Evolutionary conservation across 2,888 invertebrate genomes (phyloP), one percentile per base, ranked within the genome.

Genomic region (Luffia ferchaultella): DNA sequence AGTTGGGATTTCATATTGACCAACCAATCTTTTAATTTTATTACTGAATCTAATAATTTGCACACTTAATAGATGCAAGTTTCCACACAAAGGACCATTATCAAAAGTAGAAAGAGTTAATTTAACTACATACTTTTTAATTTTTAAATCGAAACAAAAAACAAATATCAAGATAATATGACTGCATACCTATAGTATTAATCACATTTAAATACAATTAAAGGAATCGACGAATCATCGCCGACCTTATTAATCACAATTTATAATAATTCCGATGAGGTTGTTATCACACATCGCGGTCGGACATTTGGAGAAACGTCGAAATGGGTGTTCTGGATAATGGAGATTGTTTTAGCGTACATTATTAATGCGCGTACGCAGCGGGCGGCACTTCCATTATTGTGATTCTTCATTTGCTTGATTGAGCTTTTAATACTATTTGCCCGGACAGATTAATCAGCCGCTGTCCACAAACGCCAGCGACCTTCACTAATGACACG

Each of bases 361-460:
- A 83, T 83, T 78, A 82, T 82, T 82, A 83, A 83, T 82, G 80
- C 83, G 79, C 80, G 65, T 70, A 80, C 80, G 82, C 80, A 82
- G 67, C 67, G 72, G 76, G 68, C 67, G 72, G 65, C 68, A 64
- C 69, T 68, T 79, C 67, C 79, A 80, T 83, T 80, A 83, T 79
- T 74, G 76, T 76, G 80, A 82, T 80, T 83, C 82, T 76, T 78
- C 83, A 83, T 83, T 83, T 83, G 68, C 73, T 82, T 83, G 83
- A 83, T 83, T 82, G 76, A 82, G 80, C 80, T 82, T 83, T 83
- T 82, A 83, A 82, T 82, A 73, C 72, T 75, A 77, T 77, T 78
- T 70, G 71, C 76, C 70, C 59, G 30, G 42, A 44, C 59, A 73
- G 72, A 76, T 77, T 80, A 79, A 78, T 79, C 77, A 74, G 66